Evolutionary conservation across 92 coral and sea anemone genomes (phyloP).

Genomic region (Heliopora coerulea): DNA sequence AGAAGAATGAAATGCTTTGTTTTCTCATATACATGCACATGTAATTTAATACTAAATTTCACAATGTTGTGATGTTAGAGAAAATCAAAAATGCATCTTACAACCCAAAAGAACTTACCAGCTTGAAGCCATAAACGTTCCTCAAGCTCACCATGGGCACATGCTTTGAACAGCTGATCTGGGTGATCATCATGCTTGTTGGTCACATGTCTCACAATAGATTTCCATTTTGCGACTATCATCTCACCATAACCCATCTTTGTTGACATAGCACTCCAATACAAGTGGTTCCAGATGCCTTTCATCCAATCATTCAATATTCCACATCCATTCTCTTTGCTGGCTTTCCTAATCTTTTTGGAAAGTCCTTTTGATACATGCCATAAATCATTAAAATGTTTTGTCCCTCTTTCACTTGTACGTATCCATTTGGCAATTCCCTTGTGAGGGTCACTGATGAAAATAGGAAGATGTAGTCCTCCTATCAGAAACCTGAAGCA

Average conservation of each 20-base stretch:
- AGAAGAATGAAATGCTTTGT: background rate
- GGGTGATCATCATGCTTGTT: constrained; percentile 38
- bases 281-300: constrained; percentile 28
- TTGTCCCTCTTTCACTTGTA: background rate
- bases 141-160: constrained; percentile 42
- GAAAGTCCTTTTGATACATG: constrained; percentile 33
- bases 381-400: constrained; percentile 40
- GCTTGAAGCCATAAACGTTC: constrained; percentile 36
- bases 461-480: constrained; percentile 9
- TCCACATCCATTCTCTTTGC: constrained; percentile 35
- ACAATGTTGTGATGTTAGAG: too few relatives aligned
- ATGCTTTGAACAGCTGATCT: constrained; percentile 12
- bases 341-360: constrained; percentile 9
- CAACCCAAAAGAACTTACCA: constrained; percentile 13
- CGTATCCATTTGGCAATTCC: constrained; percentile 25
- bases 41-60: background rate
- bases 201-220: constrained; percentile 26
- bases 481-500: constrained; percentile 11
- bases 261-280: constrained; percentile 40
- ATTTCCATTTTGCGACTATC: constrained; percentile 10
- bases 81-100: background rate
- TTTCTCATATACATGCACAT: background rate
- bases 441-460: constrained; percentile 44
- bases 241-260: constrained; percentile 42
- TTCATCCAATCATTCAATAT: constrained; percentile 28